Conservation (phyloP, 2,113 vertebrate species). For the Hiodon alosoides region DNA sequence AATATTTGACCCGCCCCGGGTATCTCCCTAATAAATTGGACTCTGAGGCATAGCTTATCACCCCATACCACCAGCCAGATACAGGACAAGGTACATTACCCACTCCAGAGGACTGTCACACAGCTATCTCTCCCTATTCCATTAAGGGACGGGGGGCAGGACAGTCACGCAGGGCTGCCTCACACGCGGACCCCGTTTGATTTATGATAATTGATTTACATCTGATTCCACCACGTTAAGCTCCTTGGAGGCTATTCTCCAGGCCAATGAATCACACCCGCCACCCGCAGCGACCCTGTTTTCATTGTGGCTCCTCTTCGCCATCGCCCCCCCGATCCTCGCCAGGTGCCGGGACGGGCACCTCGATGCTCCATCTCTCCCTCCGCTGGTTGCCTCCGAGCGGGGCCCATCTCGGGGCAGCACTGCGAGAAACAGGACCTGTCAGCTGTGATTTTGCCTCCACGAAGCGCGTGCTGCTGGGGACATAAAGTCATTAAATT, state of each 20-base stretch:
- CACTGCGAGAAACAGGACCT: conserved; percentile 9
- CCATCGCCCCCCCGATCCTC: neutral
- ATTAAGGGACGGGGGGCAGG: conserved; percentile 19
- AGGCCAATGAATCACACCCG: neutral
- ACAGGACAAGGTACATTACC: conserved; percentile 25
- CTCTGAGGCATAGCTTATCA: conserved; percentile 32
- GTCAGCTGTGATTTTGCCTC: conserved; percentile 14
- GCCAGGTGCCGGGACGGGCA: neutral
- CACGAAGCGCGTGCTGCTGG: neutral
- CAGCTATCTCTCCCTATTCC: conserved; percentile 27
- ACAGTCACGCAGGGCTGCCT: conserved; percentile 13
- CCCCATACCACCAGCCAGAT: neutral
- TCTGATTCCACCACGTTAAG: conserved; percentile 26
- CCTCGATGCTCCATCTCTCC: neutral
- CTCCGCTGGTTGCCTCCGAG: neutral
- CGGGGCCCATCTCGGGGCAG: neutral
- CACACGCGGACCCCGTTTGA: conserved; percentile 38
- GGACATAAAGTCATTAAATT: conserved; percentile 32
- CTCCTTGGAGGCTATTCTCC: conserved; percentile 8
- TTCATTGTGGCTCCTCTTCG: neutral
- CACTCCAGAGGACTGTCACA: conserved; percentile 24
- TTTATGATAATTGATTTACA: conserved; percentile 49
- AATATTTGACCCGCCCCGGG: conserved; percentile 31
- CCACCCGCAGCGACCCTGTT: neutral
- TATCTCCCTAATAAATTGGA: conserved; percentile 37